Conservation (phyloP, 2,888 invertebrate species). For the Dyspetes luteomarginatus region DNA sequence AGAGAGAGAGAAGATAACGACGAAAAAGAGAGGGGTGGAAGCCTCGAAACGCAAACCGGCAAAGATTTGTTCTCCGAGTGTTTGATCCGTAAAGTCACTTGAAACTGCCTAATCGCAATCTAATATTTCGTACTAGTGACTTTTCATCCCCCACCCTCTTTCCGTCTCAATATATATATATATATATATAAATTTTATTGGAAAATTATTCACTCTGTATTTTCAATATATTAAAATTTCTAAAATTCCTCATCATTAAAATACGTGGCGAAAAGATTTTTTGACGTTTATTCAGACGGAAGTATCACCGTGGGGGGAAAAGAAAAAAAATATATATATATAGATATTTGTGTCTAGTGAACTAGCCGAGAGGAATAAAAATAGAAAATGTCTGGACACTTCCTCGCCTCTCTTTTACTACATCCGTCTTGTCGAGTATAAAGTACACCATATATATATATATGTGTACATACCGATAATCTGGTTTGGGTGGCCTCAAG, state of each 20-base stretch:
- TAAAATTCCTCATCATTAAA: no score
- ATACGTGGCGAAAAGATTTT: no score
- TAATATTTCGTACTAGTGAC: not conserved
- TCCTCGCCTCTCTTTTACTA: slow-evolving; percentile 68
- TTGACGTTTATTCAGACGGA: no score
- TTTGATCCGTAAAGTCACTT: slow-evolving; percentile 5
- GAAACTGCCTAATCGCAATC: slow-evolving; percentile 4
- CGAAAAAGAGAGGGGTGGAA: slow-evolving; percentile 24
- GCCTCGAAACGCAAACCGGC: slow-evolving; percentile 27
- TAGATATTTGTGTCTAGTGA: slow-evolving; percentile 14
- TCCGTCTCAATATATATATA: slow-evolving; percentile 32
- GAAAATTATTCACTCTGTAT: no score
- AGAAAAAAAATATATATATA: slow-evolving; percentile 38
- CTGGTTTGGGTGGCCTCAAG: slow-evolving; percentile 72
- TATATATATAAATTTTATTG: slow-evolving; percentile 34
- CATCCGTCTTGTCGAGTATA: slow-evolving; percentile 72
- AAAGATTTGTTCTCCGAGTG: slow-evolving; percentile 2
- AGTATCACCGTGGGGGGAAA: no score
- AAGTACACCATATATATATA: not conserved
- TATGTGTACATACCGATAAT: slow-evolving; percentile 71
- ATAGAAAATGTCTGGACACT: slow-evolving; percentile 56
- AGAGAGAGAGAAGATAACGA: slow-evolving; percentile 7
- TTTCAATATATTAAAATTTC: no score
- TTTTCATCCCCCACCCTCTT: not conserved
- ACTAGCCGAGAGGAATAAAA: slow-evolving; percentile 5